These are phyloP conservation scores for Sinodicranocentrus sp. DNA, from an alignment of 2,888 invertebrate species.

Conservation along the genomic window DNA sequence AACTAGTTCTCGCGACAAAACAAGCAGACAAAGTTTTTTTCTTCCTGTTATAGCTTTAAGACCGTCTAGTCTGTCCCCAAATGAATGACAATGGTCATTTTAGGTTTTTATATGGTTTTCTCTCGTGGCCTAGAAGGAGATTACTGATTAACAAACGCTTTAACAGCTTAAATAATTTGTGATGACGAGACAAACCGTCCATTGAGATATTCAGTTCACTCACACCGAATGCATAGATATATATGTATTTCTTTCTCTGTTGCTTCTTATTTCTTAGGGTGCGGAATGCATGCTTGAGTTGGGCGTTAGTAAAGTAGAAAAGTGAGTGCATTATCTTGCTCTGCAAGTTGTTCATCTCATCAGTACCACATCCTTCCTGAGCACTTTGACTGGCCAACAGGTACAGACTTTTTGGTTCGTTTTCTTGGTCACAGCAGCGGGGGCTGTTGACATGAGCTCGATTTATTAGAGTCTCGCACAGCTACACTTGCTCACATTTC, in stretches of 20 bases:
- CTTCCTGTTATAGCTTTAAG: too few species aligned
- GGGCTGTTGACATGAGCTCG: constrained; percentile 75
- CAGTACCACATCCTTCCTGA: neutral
- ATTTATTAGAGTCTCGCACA: constrained; percentile 74
- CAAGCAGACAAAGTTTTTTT: neutral
- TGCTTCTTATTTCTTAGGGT: neutral
- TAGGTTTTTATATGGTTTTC: too few species aligned
- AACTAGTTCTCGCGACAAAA: constrained; percentile 1
- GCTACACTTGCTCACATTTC: constrained; percentile 44
- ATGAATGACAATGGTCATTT: too few species aligned
- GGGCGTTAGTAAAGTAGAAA: constrained; percentile 60
- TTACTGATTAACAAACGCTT: too few species aligned
- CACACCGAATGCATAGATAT: neutral
- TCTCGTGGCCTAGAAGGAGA: too few species aligned
- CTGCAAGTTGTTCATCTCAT: neutral
- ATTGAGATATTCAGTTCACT: constrained; percentile 36
- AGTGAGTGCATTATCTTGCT: constrained; percentile 12
- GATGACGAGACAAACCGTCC: too few species aligned
- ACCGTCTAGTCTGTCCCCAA: too few species aligned
- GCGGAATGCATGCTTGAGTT: constrained; percentile 42
- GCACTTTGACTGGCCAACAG: constrained; percentile 37
- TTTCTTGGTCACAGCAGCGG: constrained; percentile 70
- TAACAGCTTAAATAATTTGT: too few species aligned
- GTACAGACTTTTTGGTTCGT: constrained; percentile 17
- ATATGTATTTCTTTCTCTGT: constrained; percentile 2